These are phyloP conservation scores for Pogonognathellus flavescens DNA, from an alignment of 1,140 invertebrate genomes.

Conservation along the genomic window DNA sequence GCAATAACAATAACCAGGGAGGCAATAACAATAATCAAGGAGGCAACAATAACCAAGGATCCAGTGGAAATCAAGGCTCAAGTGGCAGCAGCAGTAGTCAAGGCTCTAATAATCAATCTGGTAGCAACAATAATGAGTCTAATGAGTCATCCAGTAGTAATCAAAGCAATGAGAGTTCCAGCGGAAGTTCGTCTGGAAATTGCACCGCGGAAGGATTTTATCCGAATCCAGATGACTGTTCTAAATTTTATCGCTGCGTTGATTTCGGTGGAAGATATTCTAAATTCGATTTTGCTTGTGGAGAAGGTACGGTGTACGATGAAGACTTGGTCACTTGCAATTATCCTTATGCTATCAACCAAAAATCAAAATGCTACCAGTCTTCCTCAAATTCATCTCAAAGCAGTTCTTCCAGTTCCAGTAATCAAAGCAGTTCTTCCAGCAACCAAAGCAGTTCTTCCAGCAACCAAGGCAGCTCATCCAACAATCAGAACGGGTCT, in stretches of 20 bases:
- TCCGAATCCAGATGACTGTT: constrained; percentile 75
- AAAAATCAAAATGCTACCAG: constrained; percentile 57
- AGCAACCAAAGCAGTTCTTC: not conserved
- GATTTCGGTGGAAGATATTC: constrained; percentile 44
- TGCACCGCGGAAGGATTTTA: constrained; percentile 78
- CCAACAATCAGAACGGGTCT: not conserved
- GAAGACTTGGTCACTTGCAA: constrained; percentile 77
- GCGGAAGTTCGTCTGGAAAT: constrained; percentile 33
- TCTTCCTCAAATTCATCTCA: not conserved
- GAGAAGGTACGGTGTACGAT: constrained; percentile 81
- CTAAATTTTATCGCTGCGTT: constrained; percentile 75
- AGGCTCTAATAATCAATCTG: not conserved
- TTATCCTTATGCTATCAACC: constrained; percentile 73
- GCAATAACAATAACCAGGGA: not conserved
- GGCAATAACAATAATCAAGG: not conserved
- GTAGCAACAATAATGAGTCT: not conserved
- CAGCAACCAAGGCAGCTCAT: not conserved
- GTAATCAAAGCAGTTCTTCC: constrained; percentile 4
- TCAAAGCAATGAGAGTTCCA: not conserved
- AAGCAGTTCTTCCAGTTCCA: not conserved
- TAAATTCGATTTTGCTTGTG: constrained; percentile 79
- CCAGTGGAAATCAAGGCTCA: not conserved
- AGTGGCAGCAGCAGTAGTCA: not conserved
- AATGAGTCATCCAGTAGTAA: not conserved
- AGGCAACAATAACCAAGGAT: not conserved